Base-by-base conservation (phyloP, 1,140 invertebrate genomes). In the Fopius arisanus region DNA sequence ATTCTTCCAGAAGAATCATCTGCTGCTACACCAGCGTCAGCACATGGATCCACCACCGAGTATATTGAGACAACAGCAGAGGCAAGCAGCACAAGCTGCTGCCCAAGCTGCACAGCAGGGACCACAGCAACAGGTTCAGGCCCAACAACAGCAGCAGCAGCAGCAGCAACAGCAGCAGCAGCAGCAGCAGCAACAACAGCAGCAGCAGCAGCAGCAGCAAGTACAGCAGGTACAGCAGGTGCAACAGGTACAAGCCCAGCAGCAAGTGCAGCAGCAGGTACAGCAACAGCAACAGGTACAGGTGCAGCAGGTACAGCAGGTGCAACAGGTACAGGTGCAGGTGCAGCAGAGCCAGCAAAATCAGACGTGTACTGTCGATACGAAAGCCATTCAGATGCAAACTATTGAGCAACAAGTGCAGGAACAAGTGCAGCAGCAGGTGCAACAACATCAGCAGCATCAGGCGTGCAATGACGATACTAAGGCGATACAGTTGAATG, bases 1-100 rank as follows among this genome's bases (percentile, higher is more conserved):
- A 16, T 96, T 96, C 90, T 94, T 94, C 88, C 94, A 95, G 83
- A 95, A 95, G 86, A 94, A 94, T 86, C 93, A 95, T 80, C 84
- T 95, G 68, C 90, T 94, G 82, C 85, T 95, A 28, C 95, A 96
- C 85, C 93, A 94, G 81, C 88, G 93, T 16, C 94, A 94, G 78
- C 94, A 96, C 83, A 93, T 95, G 91, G 94, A 95, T 83, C 89
- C 91, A 69, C 92, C 90, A 51, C 89, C 89, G 0, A 88, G 88
- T 72, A 86, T 88, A 84, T 65, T 88, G 43, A 81, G 86, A n/a
- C 88, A 89, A 62, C 88, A 89, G 71, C 88, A 89, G 21, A 81
- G 88, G n/a, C 86, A 88, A 72, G 87, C 87, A 4, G 87, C 87
- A 0, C 87, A 88, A 67, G 85, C 84, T 26, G 86, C 86, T 1